Conservation (phyloP, 2,113 vertebrate genomes). For the Columba livia region DNA sequence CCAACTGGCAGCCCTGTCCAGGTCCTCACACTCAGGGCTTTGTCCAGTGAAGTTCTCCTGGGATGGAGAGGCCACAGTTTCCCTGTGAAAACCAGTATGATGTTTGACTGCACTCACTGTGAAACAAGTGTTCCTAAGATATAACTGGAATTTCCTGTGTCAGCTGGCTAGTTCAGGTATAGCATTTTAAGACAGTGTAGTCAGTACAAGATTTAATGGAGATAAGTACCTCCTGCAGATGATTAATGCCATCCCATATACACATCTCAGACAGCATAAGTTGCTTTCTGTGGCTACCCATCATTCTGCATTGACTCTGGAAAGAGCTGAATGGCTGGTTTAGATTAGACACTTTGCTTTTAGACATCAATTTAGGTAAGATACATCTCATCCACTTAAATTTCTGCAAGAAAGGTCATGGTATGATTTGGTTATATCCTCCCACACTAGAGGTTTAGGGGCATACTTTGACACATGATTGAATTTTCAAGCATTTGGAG, state of each 20-base stretch:
- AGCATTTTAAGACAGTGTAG: not conserved
- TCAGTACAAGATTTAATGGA: not conserved
- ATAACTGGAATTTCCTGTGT: not conserved
- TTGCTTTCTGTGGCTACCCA: not conserved
- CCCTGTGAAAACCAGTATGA: not conserved
- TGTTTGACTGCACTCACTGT: not conserved
- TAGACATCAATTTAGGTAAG: not conserved
- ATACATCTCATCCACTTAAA: not conserved
- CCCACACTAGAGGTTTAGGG: not conserved
- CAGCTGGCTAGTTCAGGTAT: not conserved
- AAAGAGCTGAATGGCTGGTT: not conserved
- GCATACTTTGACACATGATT: not conserved
- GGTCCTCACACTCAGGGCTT: not conserved
- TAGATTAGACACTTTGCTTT: not conserved
- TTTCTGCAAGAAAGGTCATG: not conserved
- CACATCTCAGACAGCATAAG: not conserved
- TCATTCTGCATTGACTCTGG: not conserved
- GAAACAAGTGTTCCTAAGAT: not conserved
- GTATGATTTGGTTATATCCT: not conserved
- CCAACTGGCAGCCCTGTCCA: not conserved
- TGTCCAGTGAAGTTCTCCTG: not conserved
- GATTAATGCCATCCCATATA: not conserved
- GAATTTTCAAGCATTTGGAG: not conserved
- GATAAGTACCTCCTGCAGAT: not conserved
- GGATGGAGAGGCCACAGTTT: not conserved